Conservation (phyloP, 2,797 vertebrate genomes). For the Thalassophryne amazonica region DNA sequence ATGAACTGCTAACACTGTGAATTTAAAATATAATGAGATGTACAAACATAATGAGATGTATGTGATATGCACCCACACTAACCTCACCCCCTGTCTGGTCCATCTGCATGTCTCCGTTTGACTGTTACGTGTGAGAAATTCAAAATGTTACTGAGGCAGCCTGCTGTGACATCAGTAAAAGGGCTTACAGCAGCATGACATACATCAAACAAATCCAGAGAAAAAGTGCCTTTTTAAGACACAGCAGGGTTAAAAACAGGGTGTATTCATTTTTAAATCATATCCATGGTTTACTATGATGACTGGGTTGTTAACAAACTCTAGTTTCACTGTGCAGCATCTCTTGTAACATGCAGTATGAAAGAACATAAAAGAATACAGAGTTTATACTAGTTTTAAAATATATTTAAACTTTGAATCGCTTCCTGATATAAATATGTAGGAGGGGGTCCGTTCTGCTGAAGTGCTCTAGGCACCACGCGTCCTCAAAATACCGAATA, state of each 20-base stretch:
- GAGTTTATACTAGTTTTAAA: too few species aligned
- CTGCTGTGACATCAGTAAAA: not conserved
- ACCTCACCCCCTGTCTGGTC: not conserved
- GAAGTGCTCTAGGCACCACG: not conserved
- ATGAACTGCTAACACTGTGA: constrained; percentile 35
- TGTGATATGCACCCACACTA: not conserved
- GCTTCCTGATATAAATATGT: constrained; percentile 11
- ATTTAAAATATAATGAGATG: constrained; percentile 13
- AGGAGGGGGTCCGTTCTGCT: not conserved
- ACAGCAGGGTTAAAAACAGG: not conserved
- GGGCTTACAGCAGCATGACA: not conserved
- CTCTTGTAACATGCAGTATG: not conserved
- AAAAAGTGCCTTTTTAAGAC: not conserved
- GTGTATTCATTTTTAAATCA: not conserved
- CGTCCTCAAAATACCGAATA: constrained; percentile 18
- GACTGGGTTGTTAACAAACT: not conserved
- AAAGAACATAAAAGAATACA: not conserved
- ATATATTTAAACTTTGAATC: too few species aligned
- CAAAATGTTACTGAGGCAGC: constrained; percentile 27
- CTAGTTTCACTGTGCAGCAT: not conserved
- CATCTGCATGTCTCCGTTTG: not conserved
- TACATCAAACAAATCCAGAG: not conserved
- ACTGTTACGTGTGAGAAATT: constrained; percentile 2
- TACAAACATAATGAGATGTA: constrained; percentile 42
- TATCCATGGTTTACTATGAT: not conserved